These are phyloP conservation scores for Falco naumanni DNA, from an alignment of 2,797 vertebrate genomes.

Conservation along the genomic window DNA sequence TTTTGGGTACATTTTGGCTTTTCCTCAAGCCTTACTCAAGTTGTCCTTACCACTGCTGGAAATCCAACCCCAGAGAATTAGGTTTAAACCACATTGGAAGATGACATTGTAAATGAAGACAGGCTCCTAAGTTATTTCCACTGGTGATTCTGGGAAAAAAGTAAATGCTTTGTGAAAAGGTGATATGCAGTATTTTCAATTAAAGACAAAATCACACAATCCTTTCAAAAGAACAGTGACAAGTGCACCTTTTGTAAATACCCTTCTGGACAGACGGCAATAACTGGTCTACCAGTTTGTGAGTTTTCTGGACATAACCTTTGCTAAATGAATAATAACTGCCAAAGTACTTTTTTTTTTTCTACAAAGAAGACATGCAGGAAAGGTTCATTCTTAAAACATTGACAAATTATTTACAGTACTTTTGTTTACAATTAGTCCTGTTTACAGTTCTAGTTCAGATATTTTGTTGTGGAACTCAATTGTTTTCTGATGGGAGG, in stretches of 20 bases:
- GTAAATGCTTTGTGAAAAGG: neutral
- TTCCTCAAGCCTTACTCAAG: neutral
- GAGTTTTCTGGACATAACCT: neutral
- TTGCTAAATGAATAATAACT: neutral
- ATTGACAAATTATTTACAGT: neutral
- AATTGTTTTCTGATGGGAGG: neutral
- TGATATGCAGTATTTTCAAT: neutral
- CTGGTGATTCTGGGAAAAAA: neutral
- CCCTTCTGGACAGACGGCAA: neutral
- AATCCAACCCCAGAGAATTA: neutral
- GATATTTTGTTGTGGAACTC: neutral
- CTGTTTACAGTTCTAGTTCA: neutral
- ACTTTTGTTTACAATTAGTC: neutral
- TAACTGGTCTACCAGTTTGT: neutral
- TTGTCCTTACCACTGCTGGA: neutral
- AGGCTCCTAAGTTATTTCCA: neutral
- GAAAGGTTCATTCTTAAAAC: neutral
- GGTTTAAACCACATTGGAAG: neutral
- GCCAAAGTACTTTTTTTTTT: fast-evolving
- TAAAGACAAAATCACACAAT: neutral
- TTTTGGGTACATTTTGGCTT: neutral
- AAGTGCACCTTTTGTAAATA: neutral
- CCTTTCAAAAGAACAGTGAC: neutral
- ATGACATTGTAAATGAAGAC: neutral
- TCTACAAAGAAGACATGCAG: neutral